These are phyloP conservation scores for Margarornis squamiger DNA, from an alignment of 2,797 vertebrate genomes.

Conservation along the genomic window DNA sequence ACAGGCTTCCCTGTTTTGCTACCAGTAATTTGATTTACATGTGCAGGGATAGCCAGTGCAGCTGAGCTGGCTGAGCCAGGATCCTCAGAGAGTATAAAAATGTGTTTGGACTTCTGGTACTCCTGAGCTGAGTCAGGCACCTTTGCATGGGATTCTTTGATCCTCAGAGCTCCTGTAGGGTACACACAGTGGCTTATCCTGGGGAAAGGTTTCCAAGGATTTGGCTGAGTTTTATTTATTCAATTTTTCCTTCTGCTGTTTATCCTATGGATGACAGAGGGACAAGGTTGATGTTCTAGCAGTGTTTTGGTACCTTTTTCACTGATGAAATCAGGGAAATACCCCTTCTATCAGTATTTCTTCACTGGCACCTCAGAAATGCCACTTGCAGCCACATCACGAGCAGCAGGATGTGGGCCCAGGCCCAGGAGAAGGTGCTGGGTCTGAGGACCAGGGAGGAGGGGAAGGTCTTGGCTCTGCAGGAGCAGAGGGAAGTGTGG, in stretches of 20 bases:
- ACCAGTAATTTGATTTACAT: background rate
- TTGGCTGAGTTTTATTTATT: background rate
- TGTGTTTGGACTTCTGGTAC: background rate
- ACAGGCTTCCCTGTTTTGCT: background rate
- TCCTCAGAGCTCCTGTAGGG: background rate
- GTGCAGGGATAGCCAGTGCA: background rate
- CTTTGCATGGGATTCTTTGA: background rate
- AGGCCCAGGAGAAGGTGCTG: background rate
- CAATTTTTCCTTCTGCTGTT: background rate
- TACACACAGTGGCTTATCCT: background rate
- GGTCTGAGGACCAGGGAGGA: background rate
- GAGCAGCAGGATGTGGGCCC: background rate
- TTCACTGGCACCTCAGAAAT: background rate
- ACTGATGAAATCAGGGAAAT: background rate
- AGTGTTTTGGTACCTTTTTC: background rate
- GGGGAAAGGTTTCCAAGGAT: background rate
- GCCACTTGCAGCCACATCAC: background rate
- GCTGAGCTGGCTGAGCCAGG: background rate
- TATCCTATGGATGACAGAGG: background rate
- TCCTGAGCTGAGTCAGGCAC: background rate
- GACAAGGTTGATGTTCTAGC: background rate
- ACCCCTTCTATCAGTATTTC: background rate
- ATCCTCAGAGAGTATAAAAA: background rate
- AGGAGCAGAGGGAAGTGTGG: background rate
- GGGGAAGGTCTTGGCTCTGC: background rate